Evolutionary conservation across 23 tunicate genomes (phyloP).

Genomic region (Botrylloides violaceus): DNA sequence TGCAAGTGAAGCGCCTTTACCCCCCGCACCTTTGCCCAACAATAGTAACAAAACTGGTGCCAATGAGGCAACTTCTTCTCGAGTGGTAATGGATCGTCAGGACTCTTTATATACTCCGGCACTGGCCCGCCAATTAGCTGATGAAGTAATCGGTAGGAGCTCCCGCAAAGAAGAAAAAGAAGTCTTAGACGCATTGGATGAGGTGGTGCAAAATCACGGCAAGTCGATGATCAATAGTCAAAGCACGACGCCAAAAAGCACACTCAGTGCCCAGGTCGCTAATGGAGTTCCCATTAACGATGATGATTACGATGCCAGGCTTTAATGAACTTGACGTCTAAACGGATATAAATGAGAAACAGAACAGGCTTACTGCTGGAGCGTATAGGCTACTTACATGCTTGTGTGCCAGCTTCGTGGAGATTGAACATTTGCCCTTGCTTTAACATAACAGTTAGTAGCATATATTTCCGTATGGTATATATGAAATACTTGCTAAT

Average conservation of each 20-base stretch:
- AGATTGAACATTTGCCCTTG: too few species aligned
- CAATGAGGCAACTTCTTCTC: not conserved
- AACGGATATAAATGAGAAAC: too few species aligned
- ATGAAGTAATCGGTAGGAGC: not conserved
- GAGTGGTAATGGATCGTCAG: not conserved
- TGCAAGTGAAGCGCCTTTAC: not conserved
- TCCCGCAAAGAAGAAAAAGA: constrained; percentile 7
- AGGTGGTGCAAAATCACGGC: constrained; percentile 12
- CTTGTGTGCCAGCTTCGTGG: too few species aligned
- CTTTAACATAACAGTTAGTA: too few species aligned
- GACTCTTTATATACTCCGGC: not conserved
- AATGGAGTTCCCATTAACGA: not conserved
- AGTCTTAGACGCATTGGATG: constrained; percentile 12
- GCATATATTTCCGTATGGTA: too few species aligned
- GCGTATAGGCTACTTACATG: too few species aligned
- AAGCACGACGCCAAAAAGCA: constrained; percentile 24
- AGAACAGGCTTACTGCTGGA: too few species aligned
- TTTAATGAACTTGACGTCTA: not conserved
- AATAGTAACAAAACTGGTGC: not conserved
- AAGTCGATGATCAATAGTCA: not conserved
- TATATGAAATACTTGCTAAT: too few species aligned
- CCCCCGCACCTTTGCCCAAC: constrained; percentile 3
- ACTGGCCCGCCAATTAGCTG: constrained; percentile 6
- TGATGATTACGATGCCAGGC: constrained; percentile 10
- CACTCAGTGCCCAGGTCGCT: not conserved